A percentile compares a stretch with the other conserved stretches of the same genome.
Evolutionary conservation across 2,797 vertebrate genomes (phyloP).

Genomic region (Molossus molossus): DNA sequence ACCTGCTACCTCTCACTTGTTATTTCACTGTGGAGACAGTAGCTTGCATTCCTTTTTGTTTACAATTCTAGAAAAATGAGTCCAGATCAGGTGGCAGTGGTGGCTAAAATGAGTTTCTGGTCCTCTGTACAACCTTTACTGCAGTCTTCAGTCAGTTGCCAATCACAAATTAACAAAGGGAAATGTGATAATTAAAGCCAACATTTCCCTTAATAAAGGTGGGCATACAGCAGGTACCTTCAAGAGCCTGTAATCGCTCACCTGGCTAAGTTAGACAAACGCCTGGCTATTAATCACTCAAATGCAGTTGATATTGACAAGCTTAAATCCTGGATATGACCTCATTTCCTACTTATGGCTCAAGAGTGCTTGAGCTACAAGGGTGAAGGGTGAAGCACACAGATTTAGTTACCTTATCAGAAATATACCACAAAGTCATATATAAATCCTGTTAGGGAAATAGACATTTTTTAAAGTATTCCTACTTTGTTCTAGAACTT

Average conservation of each 20-base stretch:
- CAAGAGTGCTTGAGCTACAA: background rate
- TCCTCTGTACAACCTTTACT: background rate
- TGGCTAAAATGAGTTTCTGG: conserved; percentile 1
- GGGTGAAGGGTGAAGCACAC: background rate
- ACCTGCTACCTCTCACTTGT: background rate
- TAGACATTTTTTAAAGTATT: background rate
- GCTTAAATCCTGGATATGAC: background rate
- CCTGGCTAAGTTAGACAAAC: background rate
- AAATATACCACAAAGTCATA: background rate
- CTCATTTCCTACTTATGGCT: background rate
- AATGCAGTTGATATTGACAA: background rate
- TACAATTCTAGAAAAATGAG: conserved; percentile 13
- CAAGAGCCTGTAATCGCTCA: background rate
- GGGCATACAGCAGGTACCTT: background rate
- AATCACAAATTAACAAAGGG: conserved; percentile 56
- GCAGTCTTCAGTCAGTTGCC: background rate
- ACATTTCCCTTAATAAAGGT: background rate
- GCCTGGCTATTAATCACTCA: background rate
- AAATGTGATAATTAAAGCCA: conserved; percentile 36
- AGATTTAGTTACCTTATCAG: background rate
- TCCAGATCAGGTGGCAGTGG: background rate
- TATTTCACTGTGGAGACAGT: background rate
- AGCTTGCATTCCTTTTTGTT: background rate
- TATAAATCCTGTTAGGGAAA: background rate
- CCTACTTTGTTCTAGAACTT: background rate